Evolutionary conservation across 2,797 vertebrate genomes (phyloP).

Genomic region (Eulemur coronatus): DNA sequence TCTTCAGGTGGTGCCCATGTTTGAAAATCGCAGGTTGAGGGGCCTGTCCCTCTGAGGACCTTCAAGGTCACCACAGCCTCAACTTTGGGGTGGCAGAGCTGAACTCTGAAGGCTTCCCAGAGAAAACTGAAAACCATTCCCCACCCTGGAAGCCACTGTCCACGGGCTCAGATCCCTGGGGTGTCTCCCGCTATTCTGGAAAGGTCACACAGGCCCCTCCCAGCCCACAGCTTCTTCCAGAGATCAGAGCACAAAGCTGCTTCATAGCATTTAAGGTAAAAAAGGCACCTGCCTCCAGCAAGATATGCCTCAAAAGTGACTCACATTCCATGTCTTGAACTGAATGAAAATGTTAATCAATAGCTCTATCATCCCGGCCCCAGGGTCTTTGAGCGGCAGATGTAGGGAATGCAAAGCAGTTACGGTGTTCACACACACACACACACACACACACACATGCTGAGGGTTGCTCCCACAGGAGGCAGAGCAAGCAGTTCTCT

Average conservation of each 20-base stretch:
- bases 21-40: background rate
- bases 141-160: rapidly evolving
- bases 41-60: background rate
- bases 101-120: background rate
- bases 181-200: background rate
- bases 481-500: background rate
- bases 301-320: conserved; percentile 36
- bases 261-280: background rate
- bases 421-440: background rate
- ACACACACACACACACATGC: background rate
- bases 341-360: conserved; percentile 63
- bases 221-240: background rate
- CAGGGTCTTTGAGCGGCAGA: background rate
- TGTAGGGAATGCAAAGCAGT: background rate
- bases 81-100: background rate
- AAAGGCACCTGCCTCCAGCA: conserved; percentile 28
- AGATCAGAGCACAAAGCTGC: background rate
- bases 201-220: background rate
- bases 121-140: background rate
- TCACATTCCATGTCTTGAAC: background rate
- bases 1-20: rapidly evolving
- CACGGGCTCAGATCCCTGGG: background rate
- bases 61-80: background rate
- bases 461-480: background rate
- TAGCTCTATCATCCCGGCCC: conserved; percentile 36